These are phyloP conservation scores for Mesoligia furuncula DNA, from an alignment of 2,888 invertebrate species.

Conservation along the genomic window DNA sequence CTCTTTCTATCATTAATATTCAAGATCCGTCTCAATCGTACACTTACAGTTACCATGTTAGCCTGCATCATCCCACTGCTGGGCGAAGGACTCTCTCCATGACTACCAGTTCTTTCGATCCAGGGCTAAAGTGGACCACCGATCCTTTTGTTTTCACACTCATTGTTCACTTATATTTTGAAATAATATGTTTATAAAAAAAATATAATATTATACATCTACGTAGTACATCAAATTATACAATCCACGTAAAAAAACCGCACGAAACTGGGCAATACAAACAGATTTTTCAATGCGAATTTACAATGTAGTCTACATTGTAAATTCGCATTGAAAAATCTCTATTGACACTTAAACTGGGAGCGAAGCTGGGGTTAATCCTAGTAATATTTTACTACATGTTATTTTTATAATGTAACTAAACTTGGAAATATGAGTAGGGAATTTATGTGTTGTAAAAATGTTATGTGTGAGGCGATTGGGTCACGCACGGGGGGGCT, in stretches of 20 bases:
- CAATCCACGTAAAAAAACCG: constrained; percentile 5
- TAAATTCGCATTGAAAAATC: constrained; percentile 46
- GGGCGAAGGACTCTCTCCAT: background rate
- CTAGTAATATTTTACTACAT: constrained; percentile 75
- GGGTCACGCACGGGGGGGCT: constrained; percentile 69
- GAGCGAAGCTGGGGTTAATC: constrained; percentile 45
- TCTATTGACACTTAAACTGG: constrained; percentile 55
- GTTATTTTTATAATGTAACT: constrained; percentile 78
- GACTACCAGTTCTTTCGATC: background rate
- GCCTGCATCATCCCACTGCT: background rate
- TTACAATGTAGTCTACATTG: constrained; percentile 32
- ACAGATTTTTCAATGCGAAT: no score
- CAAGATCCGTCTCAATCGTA: background rate
- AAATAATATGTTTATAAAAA: background rate
- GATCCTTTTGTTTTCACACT: background rate
- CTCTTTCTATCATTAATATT: background rate
- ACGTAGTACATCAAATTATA: background rate
- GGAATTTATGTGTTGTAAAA: constrained; percentile 78
- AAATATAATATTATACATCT: background rate
- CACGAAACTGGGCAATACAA: constrained; percentile 23
- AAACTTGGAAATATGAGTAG: constrained; percentile 75
- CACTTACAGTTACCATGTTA: background rate
- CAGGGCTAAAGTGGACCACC: background rate
- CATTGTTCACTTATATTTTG: background rate
- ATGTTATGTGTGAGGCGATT: constrained; percentile 72